A percentile compares a stretch with the other conserved stretches of the same genome.
phyloP scores from a whole-genome alignment of 2,797 vertebrate genomes.

The Squalus acanthias region DNA sequence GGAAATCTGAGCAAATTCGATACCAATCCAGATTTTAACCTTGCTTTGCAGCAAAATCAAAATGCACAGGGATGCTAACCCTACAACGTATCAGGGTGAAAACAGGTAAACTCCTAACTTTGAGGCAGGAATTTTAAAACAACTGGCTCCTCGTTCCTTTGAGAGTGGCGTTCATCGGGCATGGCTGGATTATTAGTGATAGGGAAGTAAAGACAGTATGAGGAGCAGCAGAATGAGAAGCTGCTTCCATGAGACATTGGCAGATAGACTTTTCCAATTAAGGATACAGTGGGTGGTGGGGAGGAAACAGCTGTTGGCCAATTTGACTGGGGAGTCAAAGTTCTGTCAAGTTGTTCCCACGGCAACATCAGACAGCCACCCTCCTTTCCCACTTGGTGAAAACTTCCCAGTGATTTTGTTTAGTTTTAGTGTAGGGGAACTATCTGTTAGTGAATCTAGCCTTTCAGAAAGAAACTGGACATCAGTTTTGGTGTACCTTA shows the following conservation, averaged over 20 bases:
- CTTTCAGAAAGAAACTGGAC: not conserved
- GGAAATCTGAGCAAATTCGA: not conserved
- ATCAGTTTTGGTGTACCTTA: not conserved
- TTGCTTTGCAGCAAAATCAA: not conserved
- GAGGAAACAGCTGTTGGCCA: not conserved
- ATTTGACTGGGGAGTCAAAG: not conserved
- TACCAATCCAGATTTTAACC: not conserved
- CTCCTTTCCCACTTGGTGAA: not conserved
- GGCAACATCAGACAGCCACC: not conserved
- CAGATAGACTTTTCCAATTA: not conserved
- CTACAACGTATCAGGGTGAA: not conserved
- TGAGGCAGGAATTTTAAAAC: not conserved
- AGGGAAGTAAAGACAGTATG: not conserved
- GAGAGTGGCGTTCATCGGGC: not conserved
- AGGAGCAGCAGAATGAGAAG: not conserved
- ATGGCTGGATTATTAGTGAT: not conserved
- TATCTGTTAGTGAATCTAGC: not conserved
- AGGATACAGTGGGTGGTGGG: not conserved
- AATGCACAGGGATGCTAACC: not conserved
- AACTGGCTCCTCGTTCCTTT: not conserved
- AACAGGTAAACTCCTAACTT: not conserved
- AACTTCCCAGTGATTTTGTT: not conserved
- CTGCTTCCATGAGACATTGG: not conserved
- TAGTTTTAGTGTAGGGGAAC: not conserved
- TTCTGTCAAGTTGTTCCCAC: not conserved